Evolutionary conservation across 2,888 invertebrate species (phyloP), one percentile per base, ranked within the genome.

Genomic region (Apamea epomidion): DNA sequence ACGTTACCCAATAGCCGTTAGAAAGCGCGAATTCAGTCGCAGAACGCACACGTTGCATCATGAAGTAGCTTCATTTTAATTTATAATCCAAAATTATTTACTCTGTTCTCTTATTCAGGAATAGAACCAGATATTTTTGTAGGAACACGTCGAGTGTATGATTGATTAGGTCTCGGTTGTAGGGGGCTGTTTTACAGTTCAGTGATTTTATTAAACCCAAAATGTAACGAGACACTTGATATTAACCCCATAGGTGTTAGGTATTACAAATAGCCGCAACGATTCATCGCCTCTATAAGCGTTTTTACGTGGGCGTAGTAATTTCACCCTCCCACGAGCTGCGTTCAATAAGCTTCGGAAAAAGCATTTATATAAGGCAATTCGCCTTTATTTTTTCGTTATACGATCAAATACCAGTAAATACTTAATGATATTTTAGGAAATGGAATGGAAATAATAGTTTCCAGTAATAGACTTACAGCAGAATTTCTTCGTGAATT

Each of bases 1-100:
- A 92, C 90, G 93, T 95, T 95, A 94, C 94, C 92, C 94, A 95
- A 95, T 92, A 93, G 92, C 92, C 91, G 93, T 94, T 94, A 95
- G 95, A 95, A 95, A 95, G 95, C 93, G 92, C 92, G 93, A 94
- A 93, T 94, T 94, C 93, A 94, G 93, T 91, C 94, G 89, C 91
- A 91, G 91, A 93, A 91, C 90, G 93, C 93, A 92, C 92, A 92
- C 91, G 90, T 92, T 93, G 94, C 93, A 93, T 93, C 94, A 93
- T 92, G 93, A 93, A 92, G 90, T 92, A 90, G 83, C 88, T 88
- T 85, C 86, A 83, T 83, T 88, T 75, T 73, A 76, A 79, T 80
- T 81, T 81, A 74, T 79, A 75, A 68, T 71, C 62, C 42, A 60
- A 74, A 82, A 48, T 48, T 65, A 75, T 75, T 69, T 45, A 48